These are phyloP conservation scores for Myzus persicae DNA, from an alignment of 1,140 invertebrate genomes.

Conservation along the genomic window DNA sequence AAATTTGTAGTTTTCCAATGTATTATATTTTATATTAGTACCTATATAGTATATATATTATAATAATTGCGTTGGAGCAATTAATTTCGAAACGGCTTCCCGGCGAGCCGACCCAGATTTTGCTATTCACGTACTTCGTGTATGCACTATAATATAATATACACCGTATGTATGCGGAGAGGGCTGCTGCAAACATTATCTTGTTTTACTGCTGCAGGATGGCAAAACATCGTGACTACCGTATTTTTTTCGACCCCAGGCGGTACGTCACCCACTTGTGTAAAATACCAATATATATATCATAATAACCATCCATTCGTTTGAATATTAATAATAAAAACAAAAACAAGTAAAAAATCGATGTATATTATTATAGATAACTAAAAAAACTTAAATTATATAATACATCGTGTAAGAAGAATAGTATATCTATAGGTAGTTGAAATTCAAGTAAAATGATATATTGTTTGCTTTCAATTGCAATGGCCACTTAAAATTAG, in stretches of 20 bases:
- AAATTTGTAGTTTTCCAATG: constrained; percentile 27
- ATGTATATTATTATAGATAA: background rate
- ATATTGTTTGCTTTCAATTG: background rate
- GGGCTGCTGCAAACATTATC: background rate
- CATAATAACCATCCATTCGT: background rate
- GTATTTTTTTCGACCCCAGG: constrained; percentile 39
- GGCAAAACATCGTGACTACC: constrained; percentile 36
- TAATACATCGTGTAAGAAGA: background rate
- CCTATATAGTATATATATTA: background rate
- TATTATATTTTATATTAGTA: background rate
- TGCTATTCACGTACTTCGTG: background rate
- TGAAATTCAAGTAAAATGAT: background rate
- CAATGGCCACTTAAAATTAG: background rate
- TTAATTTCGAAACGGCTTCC: constrained; percentile 54
- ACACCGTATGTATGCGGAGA: too few relatives aligned
- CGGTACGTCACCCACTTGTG: constrained; percentile 15
- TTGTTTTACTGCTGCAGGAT: background rate
- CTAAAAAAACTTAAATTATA: background rate
- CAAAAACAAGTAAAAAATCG: background rate
- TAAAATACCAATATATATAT: background rate
- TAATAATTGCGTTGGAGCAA: constrained; percentile 40
- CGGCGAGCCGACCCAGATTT: constrained; percentile 45
- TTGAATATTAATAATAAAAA: constrained; percentile 4
- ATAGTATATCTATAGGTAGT: background rate
- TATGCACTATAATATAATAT: background rate